A percentile compares a stretch with the other conserved stretches of the same genome.
phyloP scores from a whole-genome alignment of 1,140 invertebrate species.

The Drosophila dunni region DNA sequence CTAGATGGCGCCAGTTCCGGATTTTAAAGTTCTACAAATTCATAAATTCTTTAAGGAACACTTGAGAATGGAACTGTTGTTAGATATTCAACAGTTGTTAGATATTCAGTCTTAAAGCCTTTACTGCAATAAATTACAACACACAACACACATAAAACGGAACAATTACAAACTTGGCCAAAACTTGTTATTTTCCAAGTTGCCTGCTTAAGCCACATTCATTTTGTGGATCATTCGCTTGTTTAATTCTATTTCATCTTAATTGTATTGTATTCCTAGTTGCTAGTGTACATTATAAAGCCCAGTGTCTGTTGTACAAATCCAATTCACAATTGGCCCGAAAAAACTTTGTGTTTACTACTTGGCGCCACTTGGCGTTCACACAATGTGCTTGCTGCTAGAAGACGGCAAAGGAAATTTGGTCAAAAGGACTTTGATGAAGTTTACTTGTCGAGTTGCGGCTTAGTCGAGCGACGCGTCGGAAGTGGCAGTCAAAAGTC shows the following conservation, averaged over 20 bases:
- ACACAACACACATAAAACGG: not conserved
- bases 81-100: no score
- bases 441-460: slow-evolving; percentile 44
- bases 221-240: slow-evolving; percentile 1
- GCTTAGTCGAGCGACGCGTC: slow-evolving; percentile 14
- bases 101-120: no score
- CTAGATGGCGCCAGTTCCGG: no score
- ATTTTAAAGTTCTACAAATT: no score
- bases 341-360: slow-evolving; percentile 61
- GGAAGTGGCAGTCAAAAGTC: slow-evolving; percentile 51
- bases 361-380: slow-evolving; percentile 32
- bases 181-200: not conserved
- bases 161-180: slow-evolving; percentile 21
- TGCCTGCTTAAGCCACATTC: not conserved
- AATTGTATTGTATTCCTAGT: slow-evolving; percentile 54
- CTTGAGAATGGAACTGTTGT: no score
- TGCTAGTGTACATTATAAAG: slow-evolving; percentile 33
- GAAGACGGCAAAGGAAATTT: slow-evolving; percentile 62
- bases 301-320: slow-evolving; percentile 52
- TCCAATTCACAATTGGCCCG: slow-evolving; percentile 68
- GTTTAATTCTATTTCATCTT: slow-evolving; percentile 47
- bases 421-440: slow-evolving; percentile 67
- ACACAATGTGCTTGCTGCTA: not conserved
- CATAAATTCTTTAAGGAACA: no score
- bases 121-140: no score